These are phyloP conservation scores for Syngnathus acus DNA, from an alignment of 2,797 vertebrate species.

Conservation along the genomic window DNA sequence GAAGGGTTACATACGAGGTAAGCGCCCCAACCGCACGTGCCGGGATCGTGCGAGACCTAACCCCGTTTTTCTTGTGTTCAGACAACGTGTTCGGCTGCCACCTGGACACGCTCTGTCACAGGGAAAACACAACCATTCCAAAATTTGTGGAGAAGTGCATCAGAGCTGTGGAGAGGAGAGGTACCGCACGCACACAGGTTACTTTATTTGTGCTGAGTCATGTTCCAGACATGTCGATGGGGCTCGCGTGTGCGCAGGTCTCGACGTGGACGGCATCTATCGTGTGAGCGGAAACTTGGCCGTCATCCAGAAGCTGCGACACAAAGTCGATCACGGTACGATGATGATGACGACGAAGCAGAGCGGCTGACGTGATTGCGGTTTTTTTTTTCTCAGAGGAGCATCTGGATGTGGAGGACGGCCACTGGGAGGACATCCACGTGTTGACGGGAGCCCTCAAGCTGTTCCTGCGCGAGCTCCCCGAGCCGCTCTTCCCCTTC, in stretches of 20 bases:
- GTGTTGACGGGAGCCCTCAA: constrained; percentile 89
- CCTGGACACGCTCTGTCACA: constrained; percentile 75
- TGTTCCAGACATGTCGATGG: background rate
- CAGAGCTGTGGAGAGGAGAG: constrained; percentile 79
- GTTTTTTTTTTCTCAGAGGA: constrained; percentile 63
- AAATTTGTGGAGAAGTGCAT: constrained; percentile 84
- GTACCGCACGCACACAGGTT: constrained; percentile 43
- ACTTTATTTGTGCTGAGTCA: background rate
- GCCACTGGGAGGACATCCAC: constrained; percentile 89
- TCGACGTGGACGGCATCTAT: constrained; percentile 89
- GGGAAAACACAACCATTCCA: constrained; percentile 74
- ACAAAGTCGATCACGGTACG: constrained; percentile 85
- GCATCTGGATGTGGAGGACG: constrained; percentile 82
- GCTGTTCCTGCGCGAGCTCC: constrained; percentile 87
- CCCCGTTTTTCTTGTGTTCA: constrained; percentile 31
- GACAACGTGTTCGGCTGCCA: constrained; percentile 90
- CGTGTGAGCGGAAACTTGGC: constrained; percentile 90
- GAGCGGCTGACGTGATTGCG: background rate
- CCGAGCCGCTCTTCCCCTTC: constrained; percentile 85
- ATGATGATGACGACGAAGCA: too few relatives aligned
- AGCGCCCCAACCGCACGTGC: too few relatives aligned
- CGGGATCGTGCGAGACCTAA: too few relatives aligned
- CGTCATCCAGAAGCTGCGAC: constrained; percentile 85
- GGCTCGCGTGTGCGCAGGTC: constrained; percentile 55
- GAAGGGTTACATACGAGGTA: constrained; percentile 81